phyloP scores from a whole-genome alignment of 2,797 vertebrate genomes.

The Hoplostethus mediterraneus region DNA sequence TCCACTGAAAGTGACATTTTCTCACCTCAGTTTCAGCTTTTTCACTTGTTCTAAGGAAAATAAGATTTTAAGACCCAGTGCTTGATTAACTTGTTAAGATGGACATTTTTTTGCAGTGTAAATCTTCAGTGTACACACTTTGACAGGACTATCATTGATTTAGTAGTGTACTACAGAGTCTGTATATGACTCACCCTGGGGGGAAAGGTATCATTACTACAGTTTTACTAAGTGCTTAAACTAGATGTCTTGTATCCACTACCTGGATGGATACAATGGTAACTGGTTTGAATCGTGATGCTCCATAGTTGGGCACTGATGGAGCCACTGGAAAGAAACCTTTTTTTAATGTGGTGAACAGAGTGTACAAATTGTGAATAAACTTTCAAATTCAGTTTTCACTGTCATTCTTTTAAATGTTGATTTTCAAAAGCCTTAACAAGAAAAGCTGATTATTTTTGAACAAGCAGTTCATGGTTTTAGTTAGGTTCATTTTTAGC shows the following conservation, averaged over 20 bases:
- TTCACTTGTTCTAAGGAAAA: background rate
- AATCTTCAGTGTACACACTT: constrained; percentile 41
- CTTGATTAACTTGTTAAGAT: constrained; percentile 34
- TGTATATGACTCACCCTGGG: constrained; percentile 33
- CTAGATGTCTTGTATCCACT: constrained; percentile 42
- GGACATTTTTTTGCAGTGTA: constrained; percentile 36
- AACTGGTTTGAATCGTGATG: constrained; percentile 53
- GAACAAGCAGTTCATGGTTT: background rate
- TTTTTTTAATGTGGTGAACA: constrained; percentile 56
- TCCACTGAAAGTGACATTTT: background rate
- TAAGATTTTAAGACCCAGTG: background rate
- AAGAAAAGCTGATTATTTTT: background rate
- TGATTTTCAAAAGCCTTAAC: background rate
- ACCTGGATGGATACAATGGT: constrained; percentile 25
- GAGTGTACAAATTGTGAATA: constrained; percentile 85
- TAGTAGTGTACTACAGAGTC: constrained; percentile 30
- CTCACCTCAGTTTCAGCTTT: background rate
- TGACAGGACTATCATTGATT: constrained; percentile 48
- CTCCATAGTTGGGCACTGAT: constrained; percentile 35
- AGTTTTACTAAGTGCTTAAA: constrained; percentile 65
- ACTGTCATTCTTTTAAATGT: constrained; percentile 19
- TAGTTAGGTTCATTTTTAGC: background rate
- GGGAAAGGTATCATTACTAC: constrained; percentile 19
- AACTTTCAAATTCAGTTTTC: constrained; percentile 71
- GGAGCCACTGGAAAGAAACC: constrained; percentile 30